Conservation (phyloP, 1,140 invertebrate species). For the Leguminivora glycinivorella region DNA sequence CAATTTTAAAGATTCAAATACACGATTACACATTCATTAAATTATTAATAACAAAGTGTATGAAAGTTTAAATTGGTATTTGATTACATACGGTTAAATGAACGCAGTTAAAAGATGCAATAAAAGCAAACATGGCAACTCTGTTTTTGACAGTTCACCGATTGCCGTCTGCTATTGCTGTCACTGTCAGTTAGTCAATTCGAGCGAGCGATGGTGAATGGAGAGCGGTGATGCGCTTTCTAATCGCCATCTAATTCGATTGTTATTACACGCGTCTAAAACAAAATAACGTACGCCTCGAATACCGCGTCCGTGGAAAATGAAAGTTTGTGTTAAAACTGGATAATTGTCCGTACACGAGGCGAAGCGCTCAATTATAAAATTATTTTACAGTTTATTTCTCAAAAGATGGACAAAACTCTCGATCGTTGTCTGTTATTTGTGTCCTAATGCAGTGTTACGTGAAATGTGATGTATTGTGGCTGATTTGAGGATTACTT, state of each 20-base stretch:
- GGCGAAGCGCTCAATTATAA: slow-evolving; percentile 6
- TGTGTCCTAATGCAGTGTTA: slow-evolving; percentile 50
- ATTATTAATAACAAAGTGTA: not conserved
- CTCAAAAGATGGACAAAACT: slow-evolving; percentile 65
- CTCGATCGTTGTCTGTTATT: slow-evolving; percentile 54
- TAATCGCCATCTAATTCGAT: slow-evolving; percentile 25
- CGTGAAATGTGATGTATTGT: slow-evolving; percentile 66
- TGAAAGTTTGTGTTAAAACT: slow-evolving; percentile 23
- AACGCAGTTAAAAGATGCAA: not conserved
- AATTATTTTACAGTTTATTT: slow-evolving; percentile 21
- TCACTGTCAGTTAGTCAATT: slow-evolving; percentile 28
- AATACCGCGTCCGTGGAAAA: slow-evolving; percentile 24
- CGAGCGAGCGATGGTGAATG: slow-evolving; percentile 24
- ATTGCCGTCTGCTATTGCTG: slow-evolving; percentile 23
- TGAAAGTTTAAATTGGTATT: not conserved
- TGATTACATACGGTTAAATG: not conserved
- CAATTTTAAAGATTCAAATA: too few relatives aligned
- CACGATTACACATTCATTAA: not conserved
- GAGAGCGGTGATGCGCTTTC: slow-evolving; percentile 27
- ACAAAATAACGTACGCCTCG: slow-evolving; percentile 22
- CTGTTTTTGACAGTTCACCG: slow-evolving; percentile 19
- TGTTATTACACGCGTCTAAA: slow-evolving; percentile 23
- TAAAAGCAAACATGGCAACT: not conserved
- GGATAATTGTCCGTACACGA: not conserved
- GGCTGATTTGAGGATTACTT: slow-evolving; percentile 45